Percentiles rank a stretch among this genome's conserved stretches.
phyloP scores from a whole-genome alignment of 1,140 invertebrate genomes.

The Plodia interpunctella region DNA sequence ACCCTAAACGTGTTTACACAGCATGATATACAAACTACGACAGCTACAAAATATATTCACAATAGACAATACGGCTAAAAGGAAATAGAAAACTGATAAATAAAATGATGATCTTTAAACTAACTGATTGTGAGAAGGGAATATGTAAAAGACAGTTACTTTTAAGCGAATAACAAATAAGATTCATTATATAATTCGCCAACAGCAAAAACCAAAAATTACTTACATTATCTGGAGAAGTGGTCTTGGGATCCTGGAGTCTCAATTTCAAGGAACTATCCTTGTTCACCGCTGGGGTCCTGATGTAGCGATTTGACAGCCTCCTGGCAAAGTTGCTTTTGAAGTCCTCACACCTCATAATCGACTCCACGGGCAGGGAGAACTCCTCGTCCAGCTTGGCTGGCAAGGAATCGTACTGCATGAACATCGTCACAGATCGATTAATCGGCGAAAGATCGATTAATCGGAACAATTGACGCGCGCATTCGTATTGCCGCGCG shows the following conservation, averaged over 20 bases:
- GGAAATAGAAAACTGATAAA: too few relatives aligned
- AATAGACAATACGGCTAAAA: too few relatives aligned
- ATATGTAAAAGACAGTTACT: too few relatives aligned
- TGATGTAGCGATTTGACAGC: slow-evolving; percentile 61
- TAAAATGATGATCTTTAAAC: too few relatives aligned
- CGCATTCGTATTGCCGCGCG: slow-evolving; percentile 22
- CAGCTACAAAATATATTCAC: too few relatives aligned
- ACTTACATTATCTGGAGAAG: slow-evolving; percentile 48
- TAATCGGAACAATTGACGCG: neutral
- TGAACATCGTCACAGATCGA: slow-evolving; percentile 42
- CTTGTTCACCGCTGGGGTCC: slow-evolving; percentile 37
- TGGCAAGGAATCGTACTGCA: slow-evolving; percentile 35
- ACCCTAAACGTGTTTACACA: too few relatives aligned
- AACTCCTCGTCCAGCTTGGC: slow-evolving; percentile 50
- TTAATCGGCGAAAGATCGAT: slow-evolving; percentile 25
- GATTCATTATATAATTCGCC: too few relatives aligned
- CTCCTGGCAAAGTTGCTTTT: slow-evolving; percentile 69
- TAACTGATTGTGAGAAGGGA: too few relatives aligned
- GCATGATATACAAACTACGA: too few relatives aligned
- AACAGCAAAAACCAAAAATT: neutral
- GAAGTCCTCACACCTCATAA: slow-evolving; percentile 69
- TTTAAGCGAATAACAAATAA: too few relatives aligned
- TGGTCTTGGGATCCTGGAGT: slow-evolving; percentile 17
- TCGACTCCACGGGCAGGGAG: slow-evolving; percentile 61
- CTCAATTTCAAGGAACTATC: slow-evolving; percentile 44